A percentile compares a stretch with the other conserved stretches of the same genome.
Evolutionary conservation across 2,888 invertebrate species (phyloP).

Genomic region (Vandiemenella viatica): DNA sequence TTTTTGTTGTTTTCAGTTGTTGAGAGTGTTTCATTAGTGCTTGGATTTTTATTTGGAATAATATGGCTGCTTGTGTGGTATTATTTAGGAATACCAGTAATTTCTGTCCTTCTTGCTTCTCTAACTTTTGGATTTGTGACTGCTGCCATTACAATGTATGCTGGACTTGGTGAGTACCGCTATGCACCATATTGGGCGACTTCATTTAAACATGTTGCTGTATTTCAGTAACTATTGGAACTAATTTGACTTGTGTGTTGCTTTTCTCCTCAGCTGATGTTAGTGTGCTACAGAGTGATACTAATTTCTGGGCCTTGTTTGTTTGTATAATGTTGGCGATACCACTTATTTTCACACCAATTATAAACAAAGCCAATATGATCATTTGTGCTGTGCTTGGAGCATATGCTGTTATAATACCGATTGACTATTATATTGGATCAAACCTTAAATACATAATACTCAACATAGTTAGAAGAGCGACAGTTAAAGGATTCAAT

Average conservation of each 20-base stretch:
- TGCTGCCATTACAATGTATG: conserved; percentile 40
- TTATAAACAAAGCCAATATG: conserved; percentile 41
- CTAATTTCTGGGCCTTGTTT: conserved; percentile 50
- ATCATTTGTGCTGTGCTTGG: conserved; percentile 47
- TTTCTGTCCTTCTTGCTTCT: conserved; percentile 41
- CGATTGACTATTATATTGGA: conserved; percentile 47
- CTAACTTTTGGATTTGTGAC: conserved; percentile 45
- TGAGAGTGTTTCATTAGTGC: conserved; percentile 22
- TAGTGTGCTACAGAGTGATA: conserved; percentile 31
- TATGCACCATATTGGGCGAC: no score
- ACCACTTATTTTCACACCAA: conserved; percentile 33
- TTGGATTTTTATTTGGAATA: conserved; percentile 42
- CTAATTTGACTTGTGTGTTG: no score
- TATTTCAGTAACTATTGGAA: no score
- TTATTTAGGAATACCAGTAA: conserved; percentile 41
- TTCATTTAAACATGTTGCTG: no score
- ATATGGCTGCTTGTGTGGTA: conserved; percentile 48
- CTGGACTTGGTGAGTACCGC: conserved; percentile 39
- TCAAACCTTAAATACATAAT: conserved; percentile 52
- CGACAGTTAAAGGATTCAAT: conserved; percentile 36
- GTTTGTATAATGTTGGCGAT: conserved; percentile 33
- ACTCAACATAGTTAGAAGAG: conserved; percentile 48
- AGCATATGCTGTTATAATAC: conserved; percentile 41
- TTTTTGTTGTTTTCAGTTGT: no score
- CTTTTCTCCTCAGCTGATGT: no score